phyloP scores from a whole-genome alignment of 2,888 invertebrate genomes.

The Torymus auratus region DNA sequence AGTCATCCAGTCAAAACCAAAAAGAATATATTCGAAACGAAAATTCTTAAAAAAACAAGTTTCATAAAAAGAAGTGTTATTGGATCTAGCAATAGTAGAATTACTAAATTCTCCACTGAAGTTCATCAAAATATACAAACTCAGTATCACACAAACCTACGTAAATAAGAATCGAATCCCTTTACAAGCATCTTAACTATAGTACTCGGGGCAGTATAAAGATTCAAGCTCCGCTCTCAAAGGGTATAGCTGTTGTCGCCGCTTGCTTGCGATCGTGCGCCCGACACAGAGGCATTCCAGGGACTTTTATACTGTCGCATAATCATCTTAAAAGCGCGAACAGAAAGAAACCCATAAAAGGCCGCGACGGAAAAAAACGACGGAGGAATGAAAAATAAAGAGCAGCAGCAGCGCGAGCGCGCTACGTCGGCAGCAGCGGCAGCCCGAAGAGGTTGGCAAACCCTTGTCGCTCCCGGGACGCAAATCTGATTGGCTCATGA shows the following conservation, averaged over 20 bases:
- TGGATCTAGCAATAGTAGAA: no score
- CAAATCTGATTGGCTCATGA: slow-evolving; percentile 77
- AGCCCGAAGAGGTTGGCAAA: slow-evolving; percentile 43
- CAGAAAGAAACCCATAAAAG: slow-evolving; percentile 22
- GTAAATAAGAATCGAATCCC: no score
- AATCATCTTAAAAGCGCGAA: slow-evolving; percentile 55
- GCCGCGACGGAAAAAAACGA: slow-evolving; percentile 8
- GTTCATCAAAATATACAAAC: no score
- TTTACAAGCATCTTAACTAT: no score
- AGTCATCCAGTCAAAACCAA: slow-evolving; percentile 1
- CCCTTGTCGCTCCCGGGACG: slow-evolving; percentile 71
- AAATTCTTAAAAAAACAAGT: no score
- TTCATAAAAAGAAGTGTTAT: no score
- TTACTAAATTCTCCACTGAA: no score
- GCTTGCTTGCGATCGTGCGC: background rate
- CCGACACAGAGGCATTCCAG: slow-evolving; percentile 11
- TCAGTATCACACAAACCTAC: no score
- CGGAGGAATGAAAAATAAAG: slow-evolving; percentile 21
- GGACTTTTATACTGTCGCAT: slow-evolving; percentile 41
- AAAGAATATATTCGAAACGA: background rate
- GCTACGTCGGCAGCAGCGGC: background rate
- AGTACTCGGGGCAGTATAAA: no score
- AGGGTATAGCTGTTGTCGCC: no score
- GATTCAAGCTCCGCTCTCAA: no score
- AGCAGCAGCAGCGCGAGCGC: background rate